Evolutionary conservation across 2,113 vertebrate species (phyloP).

Genomic region (Chlamydotis undulata): DNA sequence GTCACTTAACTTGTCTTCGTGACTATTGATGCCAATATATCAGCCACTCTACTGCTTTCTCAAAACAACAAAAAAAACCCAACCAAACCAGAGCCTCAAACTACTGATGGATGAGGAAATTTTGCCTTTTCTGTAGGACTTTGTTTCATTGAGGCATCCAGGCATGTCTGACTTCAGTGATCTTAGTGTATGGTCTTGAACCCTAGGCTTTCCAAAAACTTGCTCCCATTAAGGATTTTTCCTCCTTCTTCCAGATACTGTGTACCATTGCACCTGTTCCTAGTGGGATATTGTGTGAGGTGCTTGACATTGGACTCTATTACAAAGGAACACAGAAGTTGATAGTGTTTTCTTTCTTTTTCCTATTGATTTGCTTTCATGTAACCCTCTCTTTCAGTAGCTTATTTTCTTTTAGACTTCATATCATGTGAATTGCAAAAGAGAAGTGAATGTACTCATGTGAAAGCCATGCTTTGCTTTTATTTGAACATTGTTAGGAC

Average conservation of each 20-base stretch:
- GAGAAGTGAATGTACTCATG: neutral
- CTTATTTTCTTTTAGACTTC: neutral
- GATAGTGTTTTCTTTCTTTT: neutral
- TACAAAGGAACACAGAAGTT: neutral
- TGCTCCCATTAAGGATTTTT: neutral
- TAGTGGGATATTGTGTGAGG: fast-evolving
- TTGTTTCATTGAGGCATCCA: neutral
- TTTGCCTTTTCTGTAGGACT: neutral
- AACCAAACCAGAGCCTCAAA: neutral
- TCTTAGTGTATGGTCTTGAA: neutral
- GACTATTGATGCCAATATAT: neutral
- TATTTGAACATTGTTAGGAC: neutral
- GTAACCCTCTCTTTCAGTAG: neutral
- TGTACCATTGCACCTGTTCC: neutral
- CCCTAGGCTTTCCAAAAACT: neutral
- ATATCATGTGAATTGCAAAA: neutral
- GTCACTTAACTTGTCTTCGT: neutral
- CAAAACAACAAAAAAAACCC: neutral
- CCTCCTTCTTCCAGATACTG: neutral
- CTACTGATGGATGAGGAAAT: neutral
- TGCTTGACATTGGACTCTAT: neutral
- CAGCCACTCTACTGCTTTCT: neutral
- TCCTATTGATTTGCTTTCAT: neutral
- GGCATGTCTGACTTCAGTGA: neutral
- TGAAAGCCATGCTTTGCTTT: neutral